A percentile compares a stretch with the other conserved stretches of the same genome.
phyloP scores from a whole-genome alignment of 2,888 invertebrate species.

The Cerceris ruficornis region DNA sequence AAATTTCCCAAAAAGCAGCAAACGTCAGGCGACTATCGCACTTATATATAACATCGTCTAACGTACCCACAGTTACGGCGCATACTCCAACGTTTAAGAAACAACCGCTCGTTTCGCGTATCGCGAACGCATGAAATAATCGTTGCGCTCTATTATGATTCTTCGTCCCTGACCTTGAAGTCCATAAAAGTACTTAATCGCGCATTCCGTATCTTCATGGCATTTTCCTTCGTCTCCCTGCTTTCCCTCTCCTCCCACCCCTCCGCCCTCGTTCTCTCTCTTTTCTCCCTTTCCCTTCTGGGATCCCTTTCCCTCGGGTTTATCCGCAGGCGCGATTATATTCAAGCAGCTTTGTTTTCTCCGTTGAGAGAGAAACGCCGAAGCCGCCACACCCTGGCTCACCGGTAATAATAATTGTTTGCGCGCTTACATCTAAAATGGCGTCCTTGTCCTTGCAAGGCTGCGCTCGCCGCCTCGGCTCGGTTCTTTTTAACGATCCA shows the following conservation, averaged over 20 bases:
- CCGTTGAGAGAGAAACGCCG: conserved; percentile 29
- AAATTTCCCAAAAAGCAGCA: background rate
- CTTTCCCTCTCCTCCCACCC: background rate
- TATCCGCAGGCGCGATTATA: conserved; percentile 26
- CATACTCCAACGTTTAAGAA: background rate
- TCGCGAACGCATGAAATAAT: conserved; percentile 49
- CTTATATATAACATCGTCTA: background rate
- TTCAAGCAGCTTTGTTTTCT: conserved; percentile 41
- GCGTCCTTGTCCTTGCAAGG: conserved; percentile 77
- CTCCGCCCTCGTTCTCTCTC: background rate
- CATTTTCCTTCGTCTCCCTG: conserved; percentile 46
- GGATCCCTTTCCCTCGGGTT: conserved; percentile 1
- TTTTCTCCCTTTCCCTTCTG: conserved; percentile 4
- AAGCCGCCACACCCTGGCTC: conserved; percentile 55
- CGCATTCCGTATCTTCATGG: conserved; percentile 53
- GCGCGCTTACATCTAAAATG: conserved; percentile 68
- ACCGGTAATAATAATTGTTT: conserved; percentile 65
- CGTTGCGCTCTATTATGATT: conserved; percentile 57
- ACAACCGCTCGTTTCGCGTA: background rate
- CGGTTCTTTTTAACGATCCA: conserved; percentile 53
- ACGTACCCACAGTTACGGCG: background rate
- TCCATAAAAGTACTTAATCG: conserved; percentile 61
- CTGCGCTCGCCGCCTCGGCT: conserved; percentile 49
- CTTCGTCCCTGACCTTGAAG: conserved; percentile 51
- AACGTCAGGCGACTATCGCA: background rate